Percentiles rank a stretch among this genome's conserved stretches.
phyloP scores from a whole-genome alignment of 2,113 vertebrate species.

The Neolamprologus kungweensis region DNA sequence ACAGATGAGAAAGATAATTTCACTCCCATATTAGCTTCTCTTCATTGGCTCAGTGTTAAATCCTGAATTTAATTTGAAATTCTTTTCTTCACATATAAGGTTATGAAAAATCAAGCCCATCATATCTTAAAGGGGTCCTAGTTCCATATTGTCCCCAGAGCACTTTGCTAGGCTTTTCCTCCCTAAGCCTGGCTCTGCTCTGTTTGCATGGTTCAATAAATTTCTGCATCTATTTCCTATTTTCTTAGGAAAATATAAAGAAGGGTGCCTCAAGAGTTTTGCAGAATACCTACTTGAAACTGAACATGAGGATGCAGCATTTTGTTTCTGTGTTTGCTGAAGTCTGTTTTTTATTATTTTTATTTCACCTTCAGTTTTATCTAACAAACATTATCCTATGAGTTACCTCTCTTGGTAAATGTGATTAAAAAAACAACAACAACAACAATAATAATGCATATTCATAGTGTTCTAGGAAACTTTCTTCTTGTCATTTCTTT shows the following conservation, averaged over 20 bases:
- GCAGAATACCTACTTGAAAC: background rate
- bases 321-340: accelerated
- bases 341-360: background rate
- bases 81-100: background rate
- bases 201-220: background rate
- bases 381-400: background rate
- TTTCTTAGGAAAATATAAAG: background rate
- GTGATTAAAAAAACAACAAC: background rate
- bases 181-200: background rate
- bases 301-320: background rate
- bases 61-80: accelerated
- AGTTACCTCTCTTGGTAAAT: background rate
- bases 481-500: background rate
- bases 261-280: background rate
- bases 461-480: background rate
- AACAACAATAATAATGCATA: background rate
- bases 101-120: accelerated
- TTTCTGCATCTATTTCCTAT: accelerated
- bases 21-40: accelerated
- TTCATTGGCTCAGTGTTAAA: background rate
- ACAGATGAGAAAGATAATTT: background rate
- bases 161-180: background rate
- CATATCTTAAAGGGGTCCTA: background rate
- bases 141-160: background rate
- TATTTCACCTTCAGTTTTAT: background rate